Percentiles rank a stretch among this genome's conserved stretches.
phyloP scores from a whole-genome alignment of 2,888 invertebrate species.

The Mantis religiosa region DNA sequence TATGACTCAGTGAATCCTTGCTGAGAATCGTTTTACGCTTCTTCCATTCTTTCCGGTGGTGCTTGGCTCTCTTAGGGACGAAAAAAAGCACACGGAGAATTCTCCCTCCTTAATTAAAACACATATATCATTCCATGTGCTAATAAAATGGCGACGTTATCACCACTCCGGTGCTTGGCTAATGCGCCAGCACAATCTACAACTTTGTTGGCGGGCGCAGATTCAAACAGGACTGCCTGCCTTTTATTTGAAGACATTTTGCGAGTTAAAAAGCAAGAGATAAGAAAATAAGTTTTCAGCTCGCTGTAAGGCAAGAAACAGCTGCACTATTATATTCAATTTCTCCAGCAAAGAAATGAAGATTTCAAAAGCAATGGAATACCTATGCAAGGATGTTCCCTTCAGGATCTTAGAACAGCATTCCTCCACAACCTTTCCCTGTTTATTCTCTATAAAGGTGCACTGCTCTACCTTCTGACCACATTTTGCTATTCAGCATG shows the following conservation, averaged over 20 bases:
- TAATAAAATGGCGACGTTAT: neutral
- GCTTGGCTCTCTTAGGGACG: neutral
- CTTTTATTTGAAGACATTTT: neutral
- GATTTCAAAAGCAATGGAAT: neutral
- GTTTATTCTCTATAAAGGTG: no score
- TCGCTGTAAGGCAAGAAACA: neutral
- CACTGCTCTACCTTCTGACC: no score
- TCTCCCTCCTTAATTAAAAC: neutral
- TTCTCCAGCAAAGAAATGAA: neutral
- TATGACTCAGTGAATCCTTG: neutral
- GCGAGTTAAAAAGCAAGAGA: neutral
- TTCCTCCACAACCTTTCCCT: no score
- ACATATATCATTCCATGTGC: neutral
- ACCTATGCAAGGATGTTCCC: neutral
- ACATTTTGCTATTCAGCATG: no score
- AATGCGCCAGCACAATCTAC: neutral
- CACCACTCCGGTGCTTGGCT: neutral
- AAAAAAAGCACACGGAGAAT: neutral
- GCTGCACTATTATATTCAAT: neutral
- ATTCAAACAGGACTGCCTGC: neutral
- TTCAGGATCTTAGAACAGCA: neutral
- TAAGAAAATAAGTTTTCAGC: neutral
- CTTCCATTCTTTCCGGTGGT: neutral
- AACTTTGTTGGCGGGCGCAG: neutral
- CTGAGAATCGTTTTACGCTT: neutral